phyloP scores from a whole-genome alignment of 1,140 invertebrate genomes.

The Vanessa atalanta region DNA sequence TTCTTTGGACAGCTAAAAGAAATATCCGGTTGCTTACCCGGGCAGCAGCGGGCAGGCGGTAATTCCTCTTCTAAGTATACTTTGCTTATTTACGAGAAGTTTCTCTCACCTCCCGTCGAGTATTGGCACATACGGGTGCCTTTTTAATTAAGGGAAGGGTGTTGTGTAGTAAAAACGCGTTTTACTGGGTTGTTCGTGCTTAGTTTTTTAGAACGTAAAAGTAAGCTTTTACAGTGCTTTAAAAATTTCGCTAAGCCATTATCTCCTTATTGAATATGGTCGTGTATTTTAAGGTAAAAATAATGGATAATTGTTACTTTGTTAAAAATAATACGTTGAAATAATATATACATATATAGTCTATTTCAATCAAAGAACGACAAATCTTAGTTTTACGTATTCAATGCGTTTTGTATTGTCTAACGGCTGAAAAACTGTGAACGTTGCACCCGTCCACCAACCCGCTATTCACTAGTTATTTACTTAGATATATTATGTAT shows the following conservation, averaged over 20 bases:
- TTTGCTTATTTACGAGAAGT: slow-evolving; percentile 68
- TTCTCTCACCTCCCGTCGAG: slow-evolving; percentile 60
- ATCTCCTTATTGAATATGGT: neutral
- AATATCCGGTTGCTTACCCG: slow-evolving; percentile 77
- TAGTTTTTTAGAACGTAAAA: slow-evolving; percentile 11
- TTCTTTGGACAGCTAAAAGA: slow-evolving; percentile 79
- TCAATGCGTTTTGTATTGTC: too few relatives aligned
- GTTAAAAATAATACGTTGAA: too few relatives aligned
- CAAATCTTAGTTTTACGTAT: too few relatives aligned
- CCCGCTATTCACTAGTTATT: too few relatives aligned
- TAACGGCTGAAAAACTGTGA: too few relatives aligned
- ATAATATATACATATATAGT: too few relatives aligned
- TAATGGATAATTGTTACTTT: too few relatives aligned
- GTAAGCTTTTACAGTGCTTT: neutral
- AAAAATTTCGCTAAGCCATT: neutral
- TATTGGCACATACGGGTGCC: slow-evolving; percentile 45
- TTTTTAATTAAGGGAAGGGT: slow-evolving; percentile 48
- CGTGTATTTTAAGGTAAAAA: neutral
- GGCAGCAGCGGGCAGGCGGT: slow-evolving; percentile 61
- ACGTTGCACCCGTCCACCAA: too few relatives aligned
- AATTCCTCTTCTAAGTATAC: slow-evolving; percentile 75
- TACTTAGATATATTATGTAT: too few relatives aligned
- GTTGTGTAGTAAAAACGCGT: slow-evolving; percentile 12
- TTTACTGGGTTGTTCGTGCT: neutral
- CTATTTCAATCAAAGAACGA: too few relatives aligned